Evolutionary conservation across 2,888 invertebrate species (phyloP).

Genomic region (Nephrocerus scutellatus): DNA sequence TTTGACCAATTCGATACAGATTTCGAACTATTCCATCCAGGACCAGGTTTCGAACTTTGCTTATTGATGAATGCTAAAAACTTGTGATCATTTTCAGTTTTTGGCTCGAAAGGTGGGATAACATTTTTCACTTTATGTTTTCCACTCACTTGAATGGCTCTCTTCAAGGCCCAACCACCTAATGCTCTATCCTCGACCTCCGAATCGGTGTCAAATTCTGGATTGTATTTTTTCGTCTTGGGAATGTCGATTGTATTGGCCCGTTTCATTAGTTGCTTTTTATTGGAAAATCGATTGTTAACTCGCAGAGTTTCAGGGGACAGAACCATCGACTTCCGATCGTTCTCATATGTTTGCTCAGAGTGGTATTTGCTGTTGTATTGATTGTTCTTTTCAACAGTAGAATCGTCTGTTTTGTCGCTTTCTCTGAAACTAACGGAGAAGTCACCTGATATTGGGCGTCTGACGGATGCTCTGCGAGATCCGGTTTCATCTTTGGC

Average conservation of each 20-base stretch:
- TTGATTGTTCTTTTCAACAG: conserved; percentile 18
- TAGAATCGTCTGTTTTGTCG: conserved; percentile 3
- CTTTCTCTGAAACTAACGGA: conserved; percentile 31
- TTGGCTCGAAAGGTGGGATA: conserved; percentile 67
- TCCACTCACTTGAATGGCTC: conserved; percentile 54
- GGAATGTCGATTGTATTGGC: conserved; percentile 87
- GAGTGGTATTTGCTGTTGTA: conserved; percentile 18
- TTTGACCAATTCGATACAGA: conserved; percentile 67
- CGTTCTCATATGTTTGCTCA: neutral
- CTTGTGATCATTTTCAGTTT: conserved; percentile 78
- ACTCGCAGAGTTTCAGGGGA: conserved; percentile 39
- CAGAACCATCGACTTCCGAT: conserved; percentile 25
- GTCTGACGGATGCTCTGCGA: conserved; percentile 14
- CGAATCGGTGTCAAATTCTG: conserved; percentile 51
- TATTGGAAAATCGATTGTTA: conserved; percentile 47
- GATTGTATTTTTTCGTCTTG: conserved; percentile 51
- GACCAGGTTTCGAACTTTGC: conserved; percentile 53
- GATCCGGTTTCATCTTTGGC: conserved; percentile 14
- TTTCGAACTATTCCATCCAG: conserved; percentile 41
- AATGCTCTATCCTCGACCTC: conserved; percentile 39
- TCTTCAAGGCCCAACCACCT: conserved; percentile 49
- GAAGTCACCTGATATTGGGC: conserved; percentile 38
- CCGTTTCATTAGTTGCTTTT: conserved; percentile 73
- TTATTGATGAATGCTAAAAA: conserved; percentile 77
- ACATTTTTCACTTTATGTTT: conserved; percentile 45